These are phyloP conservation scores for Ophion ventricosus DNA, from an alignment of 2,888 invertebrate genomes.

Conservation along the genomic window DNA sequence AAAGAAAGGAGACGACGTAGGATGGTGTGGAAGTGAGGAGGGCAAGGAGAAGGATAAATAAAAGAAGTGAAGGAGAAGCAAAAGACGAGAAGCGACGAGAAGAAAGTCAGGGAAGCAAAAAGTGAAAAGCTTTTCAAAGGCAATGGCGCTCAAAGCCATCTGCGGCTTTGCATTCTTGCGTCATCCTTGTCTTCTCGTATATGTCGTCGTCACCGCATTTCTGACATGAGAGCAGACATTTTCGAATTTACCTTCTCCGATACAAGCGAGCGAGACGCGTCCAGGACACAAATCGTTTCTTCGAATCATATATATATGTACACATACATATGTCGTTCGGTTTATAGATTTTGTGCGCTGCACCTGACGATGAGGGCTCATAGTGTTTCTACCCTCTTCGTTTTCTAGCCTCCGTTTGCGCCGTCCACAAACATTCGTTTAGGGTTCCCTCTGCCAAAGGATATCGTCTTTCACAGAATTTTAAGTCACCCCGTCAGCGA, in stretches of 20 bases:
- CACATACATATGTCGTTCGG: neutral
- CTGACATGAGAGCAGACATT: conserved; percentile 53
- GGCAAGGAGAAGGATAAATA: conserved; percentile 14
- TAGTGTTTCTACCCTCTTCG: conserved; percentile 11
- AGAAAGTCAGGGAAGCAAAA: conserved; percentile 41
- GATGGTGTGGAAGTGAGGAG: neutral
- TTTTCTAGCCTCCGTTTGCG: conserved; percentile 8
- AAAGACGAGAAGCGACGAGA: neutral
- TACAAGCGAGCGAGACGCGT: conserved; percentile 2
- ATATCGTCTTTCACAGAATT: conserved; percentile 79
- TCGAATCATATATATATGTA: neutral
- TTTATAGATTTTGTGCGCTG: neutral
- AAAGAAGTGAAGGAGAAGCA: neutral
- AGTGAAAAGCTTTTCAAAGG: conserved; percentile 38
- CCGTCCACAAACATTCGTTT: conserved; percentile 78
- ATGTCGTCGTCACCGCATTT: conserved; percentile 21
- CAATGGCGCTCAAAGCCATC: conserved; percentile 31
- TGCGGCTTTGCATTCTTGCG: conserved; percentile 44
- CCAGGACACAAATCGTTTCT: conserved; percentile 45
- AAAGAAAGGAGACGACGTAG: conserved; percentile 15
- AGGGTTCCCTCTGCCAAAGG: conserved; percentile 60
- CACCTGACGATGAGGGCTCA: conserved; percentile 41
- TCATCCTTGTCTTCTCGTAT: conserved; percentile 27
- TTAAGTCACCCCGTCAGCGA: conserved; percentile 70
- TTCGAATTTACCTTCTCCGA: conserved; percentile 31